Evolutionary conservation across 2,113 vertebrate species (phyloP).

Genomic region (Xenus cinereus): DNA sequence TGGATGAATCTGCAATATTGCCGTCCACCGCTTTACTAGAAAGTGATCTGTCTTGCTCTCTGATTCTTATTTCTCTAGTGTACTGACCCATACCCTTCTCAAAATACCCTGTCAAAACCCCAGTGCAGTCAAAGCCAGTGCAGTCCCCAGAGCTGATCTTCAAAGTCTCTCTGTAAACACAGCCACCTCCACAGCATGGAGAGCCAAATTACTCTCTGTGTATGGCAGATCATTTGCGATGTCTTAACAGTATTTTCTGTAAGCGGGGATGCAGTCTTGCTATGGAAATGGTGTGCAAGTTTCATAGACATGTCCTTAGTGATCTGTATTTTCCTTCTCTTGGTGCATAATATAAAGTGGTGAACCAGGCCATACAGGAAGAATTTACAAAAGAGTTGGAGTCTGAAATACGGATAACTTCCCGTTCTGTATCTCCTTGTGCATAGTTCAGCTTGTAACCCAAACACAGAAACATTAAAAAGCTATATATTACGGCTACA

Average conservation of each 20-base stretch:
- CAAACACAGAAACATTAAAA: not conserved
- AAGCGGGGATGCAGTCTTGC: not conserved
- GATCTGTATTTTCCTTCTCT: not conserved
- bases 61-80: not conserved
- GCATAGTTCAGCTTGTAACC: not conserved
- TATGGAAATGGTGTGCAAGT: not conserved
- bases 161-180: not conserved
- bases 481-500: not conserved
- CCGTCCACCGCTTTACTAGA: not conserved
- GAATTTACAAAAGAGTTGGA: not conserved
- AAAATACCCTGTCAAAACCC: not conserved
- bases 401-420: not conserved
- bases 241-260: not conserved
- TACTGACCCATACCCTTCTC: conserved; percentile 17
- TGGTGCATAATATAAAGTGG: not conserved
- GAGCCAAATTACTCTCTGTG: not conserved
- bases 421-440: not conserved
- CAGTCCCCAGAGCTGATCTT: not conserved
- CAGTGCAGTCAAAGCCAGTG: not conserved
- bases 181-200: not conserved
- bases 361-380: not conserved
- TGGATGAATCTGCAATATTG: not conserved
- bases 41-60: not conserved
- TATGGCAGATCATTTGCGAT: not conserved
- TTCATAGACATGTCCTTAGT: not conserved